phyloP scores from a whole-genome alignment of 2,113 vertebrate genomes.

The Patagioenas fasciata region DNA sequence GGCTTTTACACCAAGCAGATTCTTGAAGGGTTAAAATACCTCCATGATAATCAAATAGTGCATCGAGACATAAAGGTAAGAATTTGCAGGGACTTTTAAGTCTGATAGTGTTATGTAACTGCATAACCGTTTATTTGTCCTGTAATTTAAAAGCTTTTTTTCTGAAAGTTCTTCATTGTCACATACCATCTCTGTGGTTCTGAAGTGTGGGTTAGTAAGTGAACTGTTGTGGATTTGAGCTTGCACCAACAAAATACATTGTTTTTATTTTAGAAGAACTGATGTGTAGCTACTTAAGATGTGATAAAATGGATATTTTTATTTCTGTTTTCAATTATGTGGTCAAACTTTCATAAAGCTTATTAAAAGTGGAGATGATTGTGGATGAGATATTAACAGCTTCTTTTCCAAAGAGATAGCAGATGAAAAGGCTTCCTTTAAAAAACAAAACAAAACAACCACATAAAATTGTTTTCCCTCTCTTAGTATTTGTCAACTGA shows the following conservation, averaged over 20 bases:
- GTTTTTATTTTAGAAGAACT: background rate
- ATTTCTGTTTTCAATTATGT: background rate
- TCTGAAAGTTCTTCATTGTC: background rate
- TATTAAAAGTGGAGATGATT: background rate
- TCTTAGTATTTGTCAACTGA: background rate
- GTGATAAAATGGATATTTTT: background rate
- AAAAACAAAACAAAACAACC: background rate
- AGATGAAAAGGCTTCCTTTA: background rate
- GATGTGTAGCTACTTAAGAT: background rate
- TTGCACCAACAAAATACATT: background rate
- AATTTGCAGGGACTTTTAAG: background rate
- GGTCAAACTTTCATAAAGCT: background rate
- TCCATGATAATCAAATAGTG: constrained; percentile 98
- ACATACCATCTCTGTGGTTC: background rate
- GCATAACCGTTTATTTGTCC: background rate
- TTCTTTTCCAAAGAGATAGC: background rate
- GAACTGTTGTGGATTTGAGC: background rate
- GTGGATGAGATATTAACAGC: background rate
- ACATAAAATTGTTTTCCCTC: background rate
- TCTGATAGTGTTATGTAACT: background rate
- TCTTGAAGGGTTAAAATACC: constrained; percentile 96
- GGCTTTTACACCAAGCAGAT: constrained; percentile 99
- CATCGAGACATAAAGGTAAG: constrained; percentile 97
- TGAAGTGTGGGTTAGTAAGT: background rate
- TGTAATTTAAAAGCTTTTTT: background rate